Conservation (phyloP, 2,797 vertebrate genomes). For the Danio choprae region DNA sequence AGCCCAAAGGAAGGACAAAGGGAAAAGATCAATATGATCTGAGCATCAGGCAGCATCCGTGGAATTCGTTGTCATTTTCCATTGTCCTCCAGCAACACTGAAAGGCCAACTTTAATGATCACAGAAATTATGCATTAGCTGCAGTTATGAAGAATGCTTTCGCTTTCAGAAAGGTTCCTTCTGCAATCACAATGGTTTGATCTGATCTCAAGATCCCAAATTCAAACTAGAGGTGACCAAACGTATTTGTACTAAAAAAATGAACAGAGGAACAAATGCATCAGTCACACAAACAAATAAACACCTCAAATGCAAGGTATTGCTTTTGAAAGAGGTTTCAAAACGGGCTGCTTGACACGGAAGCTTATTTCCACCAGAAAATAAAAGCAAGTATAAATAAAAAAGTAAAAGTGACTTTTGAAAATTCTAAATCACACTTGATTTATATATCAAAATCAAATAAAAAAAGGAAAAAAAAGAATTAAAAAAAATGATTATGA, state of each 20-base stretch:
- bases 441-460: no score
- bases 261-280: neutral
- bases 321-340: conserved; percentile 44
- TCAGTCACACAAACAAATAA: neutral
- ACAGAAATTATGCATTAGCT: conserved; percentile 2
- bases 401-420: no score
- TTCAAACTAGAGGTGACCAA: neutral
- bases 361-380: neutral
- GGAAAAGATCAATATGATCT: conserved; percentile 87
- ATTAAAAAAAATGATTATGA: no score
- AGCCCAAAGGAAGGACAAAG: conserved; percentile 72
- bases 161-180: neutral
- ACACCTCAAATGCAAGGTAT: conserved; percentile 17
- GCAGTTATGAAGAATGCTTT: conserved; percentile 15
- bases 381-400: no score
- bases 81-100: conserved; percentile 19
- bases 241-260: neutral
- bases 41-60: conserved; percentile 55
- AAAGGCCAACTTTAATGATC: conserved; percentile 21
- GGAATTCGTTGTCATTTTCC: conserved; percentile 10
- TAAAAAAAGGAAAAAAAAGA: neutral
- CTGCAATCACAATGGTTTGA: neutral
- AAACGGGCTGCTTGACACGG: neutral
- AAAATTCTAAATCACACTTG: no score
- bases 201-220: neutral